Percentiles rank a stretch among this genome's conserved stretches.
Conservation (phyloP, 2,888 invertebrate species). For the Metalampra italica region DNA sequence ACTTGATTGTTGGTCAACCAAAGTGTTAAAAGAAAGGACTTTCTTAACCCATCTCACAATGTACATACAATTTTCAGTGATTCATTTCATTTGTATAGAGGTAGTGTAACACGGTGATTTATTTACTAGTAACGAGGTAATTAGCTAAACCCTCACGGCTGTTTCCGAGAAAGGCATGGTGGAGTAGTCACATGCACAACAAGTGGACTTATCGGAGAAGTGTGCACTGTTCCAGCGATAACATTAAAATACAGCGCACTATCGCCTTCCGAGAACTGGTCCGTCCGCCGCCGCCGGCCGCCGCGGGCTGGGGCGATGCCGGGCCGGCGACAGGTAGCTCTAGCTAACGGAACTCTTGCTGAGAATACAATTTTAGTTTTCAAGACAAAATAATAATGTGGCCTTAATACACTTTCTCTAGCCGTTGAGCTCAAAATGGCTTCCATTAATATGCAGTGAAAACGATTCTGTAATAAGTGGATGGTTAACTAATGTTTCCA, state of each 20-base stretch:
- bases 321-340: constrained; percentile 67
- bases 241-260: constrained; percentile 67
- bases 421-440: constrained; percentile 31
- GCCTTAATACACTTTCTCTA: constrained; percentile 60
- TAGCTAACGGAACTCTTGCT: constrained; percentile 62
- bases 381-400: constrained; percentile 43
- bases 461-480: constrained; percentile 26
- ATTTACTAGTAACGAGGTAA: constrained; percentile 26
- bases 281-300: constrained; percentile 31
- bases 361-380: constrained; percentile 63
- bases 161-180: constrained; percentile 53
- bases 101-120: constrained; percentile 13
- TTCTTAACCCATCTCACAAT: too few species aligned
- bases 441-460: constrained; percentile 32
- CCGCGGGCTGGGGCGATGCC: constrained; percentile 26
- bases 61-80: neutral
- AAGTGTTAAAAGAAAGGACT: too few species aligned
- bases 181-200: constrained; percentile 54
- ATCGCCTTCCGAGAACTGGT: constrained; percentile 69
- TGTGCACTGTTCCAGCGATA: constrained; percentile 56
- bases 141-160: constrained; percentile 45
- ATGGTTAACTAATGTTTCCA: neutral
- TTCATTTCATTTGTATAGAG: neutral
- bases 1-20: too few species aligned
- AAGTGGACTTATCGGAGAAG: constrained; percentile 62